phyloP scores from a whole-genome alignment of 2,113 vertebrate genomes.

The Aepyceros melampus region DNA sequence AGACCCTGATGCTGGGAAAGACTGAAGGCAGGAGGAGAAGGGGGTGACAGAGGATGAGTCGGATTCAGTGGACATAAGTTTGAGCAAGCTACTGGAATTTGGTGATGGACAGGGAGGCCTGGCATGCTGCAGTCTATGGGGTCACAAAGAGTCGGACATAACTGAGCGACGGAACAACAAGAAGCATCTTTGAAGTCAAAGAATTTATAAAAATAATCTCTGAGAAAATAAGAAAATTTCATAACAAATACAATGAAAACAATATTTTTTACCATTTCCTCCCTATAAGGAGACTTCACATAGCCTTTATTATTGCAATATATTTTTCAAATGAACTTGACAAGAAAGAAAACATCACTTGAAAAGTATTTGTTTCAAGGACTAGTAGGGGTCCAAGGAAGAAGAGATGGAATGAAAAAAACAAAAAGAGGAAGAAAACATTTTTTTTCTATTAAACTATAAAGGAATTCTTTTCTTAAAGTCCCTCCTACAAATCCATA shows the following conservation, averaged over 20 bases:
- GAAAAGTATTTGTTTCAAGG: background rate
- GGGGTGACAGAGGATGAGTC: background rate
- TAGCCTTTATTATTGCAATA: background rate
- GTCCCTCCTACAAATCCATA: background rate
- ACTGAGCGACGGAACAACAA: accelerated
- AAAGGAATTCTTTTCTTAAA: background rate
- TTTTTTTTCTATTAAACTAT: background rate
- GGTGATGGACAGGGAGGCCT: background rate
- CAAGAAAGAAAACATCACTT: background rate
- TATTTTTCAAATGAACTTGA: background rate
- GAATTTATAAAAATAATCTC: background rate
- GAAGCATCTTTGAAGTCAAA: background rate
- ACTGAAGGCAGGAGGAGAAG: background rate
- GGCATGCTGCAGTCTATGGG: background rate
- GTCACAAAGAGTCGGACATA: accelerated
- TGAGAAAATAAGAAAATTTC: background rate
- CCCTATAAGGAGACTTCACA: background rate
- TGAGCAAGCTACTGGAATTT: background rate
- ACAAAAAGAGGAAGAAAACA: background rate
- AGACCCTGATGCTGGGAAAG: background rate
- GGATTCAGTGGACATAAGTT: background rate
- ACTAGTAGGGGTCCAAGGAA: background rate
- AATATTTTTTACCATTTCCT: background rate
- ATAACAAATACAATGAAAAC: background rate
- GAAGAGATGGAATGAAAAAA: background rate